Percentiles rank a stretch among this genome's conserved stretches.
These are phyloP conservation scores for Fundulus diaphanus DNA, from an alignment of 2,797 vertebrate species.

Conservation along the genomic window DNA sequence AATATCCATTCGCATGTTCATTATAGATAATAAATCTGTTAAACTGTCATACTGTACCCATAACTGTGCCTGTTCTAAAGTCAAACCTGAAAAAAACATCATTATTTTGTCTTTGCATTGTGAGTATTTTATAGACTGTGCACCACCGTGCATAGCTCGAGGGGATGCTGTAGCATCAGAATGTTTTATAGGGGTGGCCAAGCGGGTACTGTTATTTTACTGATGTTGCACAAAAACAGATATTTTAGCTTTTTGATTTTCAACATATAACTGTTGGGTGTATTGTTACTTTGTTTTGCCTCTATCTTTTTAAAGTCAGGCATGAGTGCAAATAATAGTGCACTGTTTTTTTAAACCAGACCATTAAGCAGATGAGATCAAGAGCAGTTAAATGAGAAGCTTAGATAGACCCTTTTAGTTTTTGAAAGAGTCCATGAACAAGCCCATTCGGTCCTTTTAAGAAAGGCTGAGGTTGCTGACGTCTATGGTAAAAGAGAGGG, in stretches of 20 bases:
- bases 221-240: neutral
- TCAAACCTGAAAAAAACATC: too few relatives aligned
- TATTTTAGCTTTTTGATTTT: neutral
- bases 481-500: neutral
- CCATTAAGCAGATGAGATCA: neutral
- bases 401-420: neutral
- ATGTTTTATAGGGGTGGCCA: neutral
- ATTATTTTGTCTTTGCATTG: neutral
- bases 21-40: too few relatives aligned
- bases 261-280: neutral
- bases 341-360: neutral
- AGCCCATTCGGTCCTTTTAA: neutral
- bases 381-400: neutral
- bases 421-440: neutral
- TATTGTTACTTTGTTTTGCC: neutral
- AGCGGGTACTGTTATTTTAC: neutral
- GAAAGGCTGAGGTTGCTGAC: neutral
- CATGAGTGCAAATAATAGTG: neutral
- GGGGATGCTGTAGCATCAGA: constrained; percentile 1
- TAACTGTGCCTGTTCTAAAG: too few relatives aligned
- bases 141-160: neutral
- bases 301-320: neutral
- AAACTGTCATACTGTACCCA: too few relatives aligned
- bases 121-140: constrained; percentile 7
- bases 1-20: too few relatives aligned